These are phyloP conservation scores for Smutsia gigantea DNA, from an alignment of 2,797 vertebrate species.

Conservation along the genomic window DNA sequence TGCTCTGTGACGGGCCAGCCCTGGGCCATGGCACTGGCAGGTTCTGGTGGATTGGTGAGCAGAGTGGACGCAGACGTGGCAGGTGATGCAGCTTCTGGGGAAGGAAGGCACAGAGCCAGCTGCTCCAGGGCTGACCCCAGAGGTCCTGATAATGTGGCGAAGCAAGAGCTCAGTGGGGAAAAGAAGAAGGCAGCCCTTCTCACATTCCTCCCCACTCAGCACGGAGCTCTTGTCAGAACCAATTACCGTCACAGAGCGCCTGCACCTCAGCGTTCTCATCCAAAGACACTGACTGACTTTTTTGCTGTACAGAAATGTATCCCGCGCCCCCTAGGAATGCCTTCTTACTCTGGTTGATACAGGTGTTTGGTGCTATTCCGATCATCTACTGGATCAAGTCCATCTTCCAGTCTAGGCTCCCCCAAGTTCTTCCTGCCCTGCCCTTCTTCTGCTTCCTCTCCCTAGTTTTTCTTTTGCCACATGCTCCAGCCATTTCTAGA, in stretches of 20 bases:
- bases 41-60: background rate
- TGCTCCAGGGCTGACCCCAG: constrained; percentile 35
- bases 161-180: background rate
- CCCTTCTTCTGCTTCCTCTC: background rate
- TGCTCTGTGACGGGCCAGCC: background rate
- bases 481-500: background rate
- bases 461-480: background rate
- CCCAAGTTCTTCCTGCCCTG: background rate
- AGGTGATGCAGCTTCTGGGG: background rate
- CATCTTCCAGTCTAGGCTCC: background rate
- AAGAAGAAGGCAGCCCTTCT: constrained; percentile 1
- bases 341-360: background rate
- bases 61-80: background rate
- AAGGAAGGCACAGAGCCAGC: background rate
- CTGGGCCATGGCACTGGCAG: background rate
- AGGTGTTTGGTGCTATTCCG: background rate
- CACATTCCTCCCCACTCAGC: constrained; percentile 16
- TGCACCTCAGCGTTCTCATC: background rate
- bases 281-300: constrained; percentile 65
- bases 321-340: background rate
- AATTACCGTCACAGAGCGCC: background rate
- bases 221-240: background rate
- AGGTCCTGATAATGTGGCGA: background rate
- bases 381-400: background rate
- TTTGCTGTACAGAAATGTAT: background rate